Evolutionary conservation across 2,113 vertebrate species (phyloP), one percentile per base, ranked within the genome.

Genomic region (Thalassarche chlororhynchos): DNA sequence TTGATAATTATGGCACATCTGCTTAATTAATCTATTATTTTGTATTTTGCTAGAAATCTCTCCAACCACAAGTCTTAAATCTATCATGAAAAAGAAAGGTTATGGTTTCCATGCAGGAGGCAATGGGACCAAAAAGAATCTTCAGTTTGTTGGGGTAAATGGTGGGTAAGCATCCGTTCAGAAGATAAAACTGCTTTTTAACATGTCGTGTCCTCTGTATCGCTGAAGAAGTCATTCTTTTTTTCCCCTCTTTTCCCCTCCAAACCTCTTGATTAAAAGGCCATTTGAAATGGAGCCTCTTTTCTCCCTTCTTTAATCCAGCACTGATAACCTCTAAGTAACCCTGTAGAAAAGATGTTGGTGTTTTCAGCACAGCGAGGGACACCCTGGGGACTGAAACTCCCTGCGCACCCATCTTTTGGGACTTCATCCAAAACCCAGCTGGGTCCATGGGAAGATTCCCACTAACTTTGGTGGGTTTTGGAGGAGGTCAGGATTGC

Each of bases 111-210:
- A 99, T 96, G 98, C 98, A 89, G 98, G 99, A 97, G 98, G 97
- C 95, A 98, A 98, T 97, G 99, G 99, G 98, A 98, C 99, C 98
- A 99, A 99, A 99, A 99, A 99, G 99, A 99, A 99, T 98, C 99
- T 99, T 91, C 99, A 99, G 98, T 99, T 99, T 99, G 99, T 99
- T 98, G 99, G 99, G 94, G 99, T 99, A 98, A 99, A 99, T 97
- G 99, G 99, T 99, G 99, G 99, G 99, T 99, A 99, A 99, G 99
- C 98, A 98, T 98, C 98, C 6, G 44, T 92, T 94, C 49, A 95
- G 96, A 95, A 97, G 95, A 85, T 51, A 82, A 93, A 96, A 49
- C 91, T 75, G 84, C 86, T 89, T 97, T 96, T 89, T 84, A 62
- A 82, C 5, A 4, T 71, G 44, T 82, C 29, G 54, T 51, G 42